phyloP scores from a whole-genome alignment of 2,797 vertebrate genomes.

The Dermochelys coriacea region DNA sequence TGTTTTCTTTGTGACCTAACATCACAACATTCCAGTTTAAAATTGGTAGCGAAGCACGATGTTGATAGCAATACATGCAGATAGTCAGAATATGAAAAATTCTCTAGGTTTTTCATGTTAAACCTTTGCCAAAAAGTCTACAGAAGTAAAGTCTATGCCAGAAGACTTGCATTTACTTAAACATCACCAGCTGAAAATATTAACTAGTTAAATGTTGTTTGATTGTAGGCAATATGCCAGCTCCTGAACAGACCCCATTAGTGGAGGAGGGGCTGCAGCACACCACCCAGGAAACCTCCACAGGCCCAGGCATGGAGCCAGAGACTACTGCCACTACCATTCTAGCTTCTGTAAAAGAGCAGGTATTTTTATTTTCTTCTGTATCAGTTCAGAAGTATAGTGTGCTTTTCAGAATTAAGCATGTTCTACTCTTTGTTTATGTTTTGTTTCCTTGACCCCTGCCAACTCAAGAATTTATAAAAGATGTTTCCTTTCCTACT shows the following conservation, averaged over 20 bases:
- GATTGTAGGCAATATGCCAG: constrained; percentile 92
- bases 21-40: background rate
- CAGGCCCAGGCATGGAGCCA: constrained; percentile 89
- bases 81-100: background rate
- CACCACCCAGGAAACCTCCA: constrained; percentile 84
- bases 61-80: fast-evolving
- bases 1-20: background rate
- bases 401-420: fast-evolving
- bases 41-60: background rate
- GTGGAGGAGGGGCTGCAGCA: constrained; percentile 91
- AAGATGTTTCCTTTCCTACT: constrained; percentile 32
- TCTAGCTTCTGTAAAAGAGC: constrained; percentile 98
- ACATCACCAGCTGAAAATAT: background rate
- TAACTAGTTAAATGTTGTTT: constrained; percentile 66
- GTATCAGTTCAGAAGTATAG: background rate
- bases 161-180: constrained; percentile 5
- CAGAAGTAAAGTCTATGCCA: background rate
- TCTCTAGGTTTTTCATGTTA: background rate
- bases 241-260: constrained; percentile 91
- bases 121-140: background rate
- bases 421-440: background rate
- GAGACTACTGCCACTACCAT: constrained; percentile 95
- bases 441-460: constrained; percentile 71
- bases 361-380: constrained; percentile 79
- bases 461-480: constrained; percentile 58